Evolutionary conservation across 30 jellyfish, hydroid and myxozoan genomes (phyloP), one percentile per base, ranked within the genome.

Genomic region (Nemopilema nomurai): DNA sequence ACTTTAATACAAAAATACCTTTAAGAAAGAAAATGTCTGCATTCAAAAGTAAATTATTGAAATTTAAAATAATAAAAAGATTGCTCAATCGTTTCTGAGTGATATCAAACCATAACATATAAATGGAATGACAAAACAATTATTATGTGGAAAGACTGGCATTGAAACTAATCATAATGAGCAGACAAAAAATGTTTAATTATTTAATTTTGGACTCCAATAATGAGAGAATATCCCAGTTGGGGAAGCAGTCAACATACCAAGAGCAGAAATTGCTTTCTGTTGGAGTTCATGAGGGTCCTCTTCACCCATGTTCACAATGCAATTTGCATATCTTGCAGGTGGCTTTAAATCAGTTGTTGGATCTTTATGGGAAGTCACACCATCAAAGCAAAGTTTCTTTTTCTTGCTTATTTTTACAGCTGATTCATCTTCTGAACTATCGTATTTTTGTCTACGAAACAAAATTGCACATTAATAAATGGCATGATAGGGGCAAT

Each of bases 381-480:
- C 51, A 19, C 23, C 51, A 67, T 22, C 25, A 67, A 32, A 67
- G 76, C 24, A 67, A 67, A 7, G 23, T 23, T 67, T 67, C 32
- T 23, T 41, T 41, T 41, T 41, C 57, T 41, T 67, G 29, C 65
- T 30, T 25, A 20, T 41, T 33, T 22, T 33, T 18, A 52, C 3
- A 6, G 0, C 31, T 28, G 76, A 18, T 25, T 63, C 87, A 22
- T 77, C 87, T 18, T 62, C 87, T 0, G 87, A 16, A 75, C 87
- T 77, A 49, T 77, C 87, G 28, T 77, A 77, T n/a, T 77, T 77
- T 25, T 62, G 76, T 49, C 87, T 77, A 51, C 23, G 27, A 77
- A 30, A 16, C 0, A 77, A 52, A 22, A 50, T 4, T 20, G 31
- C 8, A 0, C 18, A 21, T 41, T 41, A 3, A 41, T 41, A 13